These are phyloP conservation scores for Amblyornis subalaris DNA, from an alignment of 2,113 vertebrate genomes.

Conservation along the genomic window DNA sequence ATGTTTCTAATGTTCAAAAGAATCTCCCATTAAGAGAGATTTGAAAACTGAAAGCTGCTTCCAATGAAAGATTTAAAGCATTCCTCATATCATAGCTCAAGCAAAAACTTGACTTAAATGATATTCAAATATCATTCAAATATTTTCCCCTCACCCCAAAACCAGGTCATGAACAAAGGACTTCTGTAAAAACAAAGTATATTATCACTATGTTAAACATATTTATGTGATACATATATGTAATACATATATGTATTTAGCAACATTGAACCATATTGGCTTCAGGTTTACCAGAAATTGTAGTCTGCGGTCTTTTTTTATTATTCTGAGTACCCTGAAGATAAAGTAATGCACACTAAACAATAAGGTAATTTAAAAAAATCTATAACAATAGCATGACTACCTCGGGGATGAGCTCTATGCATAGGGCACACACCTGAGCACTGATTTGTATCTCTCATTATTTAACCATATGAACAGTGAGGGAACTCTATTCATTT, in stretches of 20 bases:
- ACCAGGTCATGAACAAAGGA: background rate
- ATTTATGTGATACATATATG: too few relatives aligned
- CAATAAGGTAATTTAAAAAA: background rate
- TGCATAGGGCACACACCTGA: background rate
- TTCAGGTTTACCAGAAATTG: background rate
- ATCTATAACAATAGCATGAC: background rate
- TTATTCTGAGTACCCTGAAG: background rate
- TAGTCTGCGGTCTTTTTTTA: background rate
- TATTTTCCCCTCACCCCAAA: background rate
- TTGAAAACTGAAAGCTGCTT: background rate
- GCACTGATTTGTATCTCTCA: background rate
- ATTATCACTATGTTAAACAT: background rate
- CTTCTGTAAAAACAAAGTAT: background rate
- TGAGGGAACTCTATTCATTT: background rate
- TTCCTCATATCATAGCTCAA: background rate
- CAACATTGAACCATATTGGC: background rate
- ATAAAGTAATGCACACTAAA: background rate
- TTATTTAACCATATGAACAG: background rate
- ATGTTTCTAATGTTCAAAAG: background rate
- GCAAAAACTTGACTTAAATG: background rate
- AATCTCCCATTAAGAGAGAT: background rate
- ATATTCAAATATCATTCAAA: background rate
- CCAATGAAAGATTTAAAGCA: background rate
- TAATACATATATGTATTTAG: too few relatives aligned
- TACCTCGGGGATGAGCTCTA: background rate